phyloP scores from a whole-genome alignment of 2,113 vertebrate species.

The Vulpes vulpes region DNA sequence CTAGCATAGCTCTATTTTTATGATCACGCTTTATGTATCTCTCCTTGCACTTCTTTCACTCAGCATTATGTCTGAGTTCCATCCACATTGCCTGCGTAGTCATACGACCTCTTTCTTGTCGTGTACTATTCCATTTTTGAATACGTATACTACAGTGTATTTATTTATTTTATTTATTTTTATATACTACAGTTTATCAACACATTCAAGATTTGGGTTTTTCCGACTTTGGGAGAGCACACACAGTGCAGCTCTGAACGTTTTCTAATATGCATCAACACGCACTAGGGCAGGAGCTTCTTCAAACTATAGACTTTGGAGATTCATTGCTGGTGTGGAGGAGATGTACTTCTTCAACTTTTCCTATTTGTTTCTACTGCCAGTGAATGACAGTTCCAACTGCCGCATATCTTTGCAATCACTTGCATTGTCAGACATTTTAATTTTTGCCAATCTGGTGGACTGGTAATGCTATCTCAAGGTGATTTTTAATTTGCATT shows the following conservation, averaged over 20 bases:
- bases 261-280: neutral
- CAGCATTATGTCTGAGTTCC: neutral
- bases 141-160: neutral
- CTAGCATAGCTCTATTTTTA: neutral
- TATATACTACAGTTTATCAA: neutral
- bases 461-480: conserved; percentile 33
- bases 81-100: neutral
- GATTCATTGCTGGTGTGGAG: neutral
- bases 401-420: neutral
- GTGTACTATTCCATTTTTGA: neutral
- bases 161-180: no score
- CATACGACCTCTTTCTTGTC: neutral
- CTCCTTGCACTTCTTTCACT: neutral
- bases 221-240: neutral
- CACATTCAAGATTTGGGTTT: neutral
- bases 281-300: neutral
- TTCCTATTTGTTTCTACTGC: neutral
- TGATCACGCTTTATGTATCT: neutral
- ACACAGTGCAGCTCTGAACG: neutral
- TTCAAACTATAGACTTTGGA: neutral
- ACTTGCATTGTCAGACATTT: conserved; percentile 54
- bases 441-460: conserved; percentile 44
- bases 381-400: neutral
- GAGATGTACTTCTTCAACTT: neutral
- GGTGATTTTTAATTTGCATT: conserved; percentile 72